Percentiles rank a stretch among this genome's conserved stretches.
Evolutionary conservation across 2,113 vertebrate genomes (phyloP).

Genomic region (Uria lomvia): DNA sequence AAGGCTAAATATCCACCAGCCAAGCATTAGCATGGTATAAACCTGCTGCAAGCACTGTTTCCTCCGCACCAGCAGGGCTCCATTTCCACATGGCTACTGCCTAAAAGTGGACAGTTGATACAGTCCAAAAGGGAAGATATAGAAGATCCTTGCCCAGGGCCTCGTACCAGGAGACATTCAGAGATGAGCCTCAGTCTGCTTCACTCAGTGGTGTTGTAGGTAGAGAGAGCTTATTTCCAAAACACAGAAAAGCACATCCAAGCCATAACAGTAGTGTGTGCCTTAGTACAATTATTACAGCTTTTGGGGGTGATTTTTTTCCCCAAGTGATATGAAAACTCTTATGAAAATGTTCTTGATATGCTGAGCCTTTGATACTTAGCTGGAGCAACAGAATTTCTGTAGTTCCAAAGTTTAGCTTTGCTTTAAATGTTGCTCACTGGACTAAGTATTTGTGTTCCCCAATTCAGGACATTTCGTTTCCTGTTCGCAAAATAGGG

Average conservation of each 20-base stretch:
- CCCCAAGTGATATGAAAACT: not conserved
- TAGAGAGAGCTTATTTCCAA: not conserved
- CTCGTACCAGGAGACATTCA: not conserved
- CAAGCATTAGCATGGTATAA: not conserved
- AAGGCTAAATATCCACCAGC: not conserved
- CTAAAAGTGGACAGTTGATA: not conserved
- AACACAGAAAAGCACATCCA: not conserved
- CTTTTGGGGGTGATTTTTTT: not conserved
- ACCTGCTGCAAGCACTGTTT: not conserved
- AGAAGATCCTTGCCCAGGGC: not conserved
- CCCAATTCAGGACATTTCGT: not conserved
- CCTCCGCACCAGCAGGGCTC: not conserved
- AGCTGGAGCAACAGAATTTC: not conserved
- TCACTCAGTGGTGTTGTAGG: not conserved
- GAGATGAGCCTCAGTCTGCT: fast-evolving
- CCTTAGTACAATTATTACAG: not conserved
- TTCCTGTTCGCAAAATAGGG: not conserved
- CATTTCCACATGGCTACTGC: not conserved
- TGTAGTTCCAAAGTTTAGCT: not conserved
- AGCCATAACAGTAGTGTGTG: not conserved
- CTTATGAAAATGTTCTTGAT: not conserved
- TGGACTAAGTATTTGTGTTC: not conserved
- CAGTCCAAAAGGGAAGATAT: not conserved
- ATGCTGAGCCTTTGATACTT: not conserved
- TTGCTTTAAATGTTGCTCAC: not conserved